Conservation (phyloP, 2,113 vertebrate species). For the Riparia riparia region DNA sequence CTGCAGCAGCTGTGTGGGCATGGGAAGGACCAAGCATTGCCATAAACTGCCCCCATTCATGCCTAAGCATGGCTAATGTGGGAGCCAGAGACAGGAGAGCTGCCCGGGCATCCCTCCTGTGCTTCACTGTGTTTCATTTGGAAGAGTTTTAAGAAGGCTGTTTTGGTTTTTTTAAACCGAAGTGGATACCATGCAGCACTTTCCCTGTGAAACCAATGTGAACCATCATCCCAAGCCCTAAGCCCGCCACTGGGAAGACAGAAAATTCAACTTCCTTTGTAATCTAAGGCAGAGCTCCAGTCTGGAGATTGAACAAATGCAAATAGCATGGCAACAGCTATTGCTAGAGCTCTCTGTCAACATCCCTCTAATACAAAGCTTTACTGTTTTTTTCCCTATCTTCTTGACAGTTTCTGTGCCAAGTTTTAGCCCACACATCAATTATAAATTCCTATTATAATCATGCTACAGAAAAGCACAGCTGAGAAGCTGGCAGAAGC, state of each 20-base stretch:
- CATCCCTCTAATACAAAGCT: conserved; percentile 24
- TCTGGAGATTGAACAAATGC: neutral
- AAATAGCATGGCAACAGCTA: conserved; percentile 3
- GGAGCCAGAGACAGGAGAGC: neutral
- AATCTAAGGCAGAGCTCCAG: neutral
- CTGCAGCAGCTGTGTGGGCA: neutral
- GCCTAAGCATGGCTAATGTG: fast-evolving
- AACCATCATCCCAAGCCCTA: neutral
- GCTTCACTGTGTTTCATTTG: neutral
- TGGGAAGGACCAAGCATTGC: neutral
- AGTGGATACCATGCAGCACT: neutral
- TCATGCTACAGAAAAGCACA: neutral
- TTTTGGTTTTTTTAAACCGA: neutral
- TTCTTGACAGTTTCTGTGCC: conserved; percentile 33
- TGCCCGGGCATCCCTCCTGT: neutral
- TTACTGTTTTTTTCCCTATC: conserved; percentile 14
- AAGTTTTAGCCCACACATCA: conserved; percentile 54
- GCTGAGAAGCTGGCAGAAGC: neutral
- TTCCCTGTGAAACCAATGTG: neutral
- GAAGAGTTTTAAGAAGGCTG: neutral
- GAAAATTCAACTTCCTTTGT: neutral
- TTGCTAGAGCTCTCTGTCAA: neutral
- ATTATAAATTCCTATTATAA: conserved; percentile 42
- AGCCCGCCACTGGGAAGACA: neutral
- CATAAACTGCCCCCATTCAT: fast-evolving